phyloP scores from a whole-genome alignment of 2,113 vertebrate genomes.

The Ophthalmolycus amberensis region DNA sequence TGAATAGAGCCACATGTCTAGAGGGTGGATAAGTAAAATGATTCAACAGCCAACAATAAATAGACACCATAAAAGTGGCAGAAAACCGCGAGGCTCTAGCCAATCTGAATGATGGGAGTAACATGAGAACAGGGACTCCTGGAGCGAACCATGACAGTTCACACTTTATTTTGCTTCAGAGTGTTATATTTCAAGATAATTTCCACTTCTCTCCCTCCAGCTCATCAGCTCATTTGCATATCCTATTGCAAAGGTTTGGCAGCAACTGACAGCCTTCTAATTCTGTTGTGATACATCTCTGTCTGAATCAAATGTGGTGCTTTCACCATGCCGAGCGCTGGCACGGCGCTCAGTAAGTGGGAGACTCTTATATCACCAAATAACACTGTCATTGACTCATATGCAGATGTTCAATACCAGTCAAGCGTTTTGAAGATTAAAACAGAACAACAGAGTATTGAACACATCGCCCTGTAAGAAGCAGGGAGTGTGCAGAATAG shows the following conservation, averaged over 20 bases:
- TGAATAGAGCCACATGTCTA: conserved; percentile 53
- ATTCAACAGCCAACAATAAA: conserved; percentile 66
- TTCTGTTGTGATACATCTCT: conserved; percentile 63
- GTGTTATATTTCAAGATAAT: conserved; percentile 61
- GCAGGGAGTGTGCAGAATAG: conserved; percentile 2
- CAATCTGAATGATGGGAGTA: conserved; percentile 54
- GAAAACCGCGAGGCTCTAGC: conserved; percentile 30
- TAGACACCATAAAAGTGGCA: conserved; percentile 61
- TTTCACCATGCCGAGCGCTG: conserved; percentile 38
- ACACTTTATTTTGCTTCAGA: conserved; percentile 55
- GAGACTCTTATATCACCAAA: conserved; percentile 66
- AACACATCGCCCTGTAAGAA: conserved; percentile 10
- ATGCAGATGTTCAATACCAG: conserved; percentile 54
- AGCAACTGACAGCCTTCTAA: conserved; percentile 52
- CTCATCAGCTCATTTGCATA: conserved; percentile 61
- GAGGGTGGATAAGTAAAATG: conserved; percentile 49
- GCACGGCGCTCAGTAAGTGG: conserved; percentile 47
- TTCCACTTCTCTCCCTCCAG: conserved; percentile 40
- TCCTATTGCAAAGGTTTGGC: conserved; percentile 58
- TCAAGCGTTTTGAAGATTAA: conserved; percentile 42
- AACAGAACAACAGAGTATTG: conserved; percentile 24
- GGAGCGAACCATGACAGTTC: conserved; percentile 49
- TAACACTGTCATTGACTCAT: conserved; percentile 61
- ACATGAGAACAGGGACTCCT: conserved; percentile 44
- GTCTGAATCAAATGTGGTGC: conserved; percentile 53